Percentiles rank a stretch among this genome's conserved stretches.
Conservation (phyloP, 2,888 invertebrate genomes). For the Caenorhabditis japonica region DNA sequence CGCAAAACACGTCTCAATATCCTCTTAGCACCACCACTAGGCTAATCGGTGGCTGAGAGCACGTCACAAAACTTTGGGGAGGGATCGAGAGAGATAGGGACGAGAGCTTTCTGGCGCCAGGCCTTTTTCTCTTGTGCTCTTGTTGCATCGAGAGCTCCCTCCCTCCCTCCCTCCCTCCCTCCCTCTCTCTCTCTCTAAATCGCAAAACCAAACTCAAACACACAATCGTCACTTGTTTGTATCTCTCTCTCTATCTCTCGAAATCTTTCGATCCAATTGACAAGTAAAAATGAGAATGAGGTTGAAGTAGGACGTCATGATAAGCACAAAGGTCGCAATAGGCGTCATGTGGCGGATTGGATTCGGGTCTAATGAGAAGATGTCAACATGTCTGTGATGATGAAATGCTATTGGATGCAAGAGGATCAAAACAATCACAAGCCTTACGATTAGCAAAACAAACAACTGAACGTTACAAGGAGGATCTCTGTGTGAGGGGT, state of each 20-base stretch:
- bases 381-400: constrained; percentile 10
- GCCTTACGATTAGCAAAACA: constrained; percentile 5
- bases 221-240: too few relatives aligned
- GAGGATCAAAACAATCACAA: too few relatives aligned
- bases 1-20: background rate
- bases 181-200: too few relatives aligned
- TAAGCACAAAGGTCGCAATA: constrained; percentile 34
- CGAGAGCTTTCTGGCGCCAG: constrained; percentile 13
- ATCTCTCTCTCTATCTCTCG: constrained; percentile 31
- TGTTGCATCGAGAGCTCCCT: too few relatives aligned
- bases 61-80: background rate
- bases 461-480: constrained; percentile 14
- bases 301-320: constrained; percentile 14
- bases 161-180: too few relatives aligned
- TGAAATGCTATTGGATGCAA: constrained; percentile 20
- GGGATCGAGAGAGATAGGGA: constrained; percentile 36
- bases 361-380: too few relatives aligned
- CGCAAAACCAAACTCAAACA: too few relatives aligned
- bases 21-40: background rate
- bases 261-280: constrained; percentile 9
- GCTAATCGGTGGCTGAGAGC: constrained; percentile 30
- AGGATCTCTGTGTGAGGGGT: background rate
- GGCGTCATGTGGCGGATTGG: too few relatives aligned
- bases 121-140: too few relatives aligned
- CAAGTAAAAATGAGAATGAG: background rate